Evolutionary conservation across 2,113 vertebrate species (phyloP), one percentile per base, ranked within the genome.

Genomic region (Ochotona princeps): DNA sequence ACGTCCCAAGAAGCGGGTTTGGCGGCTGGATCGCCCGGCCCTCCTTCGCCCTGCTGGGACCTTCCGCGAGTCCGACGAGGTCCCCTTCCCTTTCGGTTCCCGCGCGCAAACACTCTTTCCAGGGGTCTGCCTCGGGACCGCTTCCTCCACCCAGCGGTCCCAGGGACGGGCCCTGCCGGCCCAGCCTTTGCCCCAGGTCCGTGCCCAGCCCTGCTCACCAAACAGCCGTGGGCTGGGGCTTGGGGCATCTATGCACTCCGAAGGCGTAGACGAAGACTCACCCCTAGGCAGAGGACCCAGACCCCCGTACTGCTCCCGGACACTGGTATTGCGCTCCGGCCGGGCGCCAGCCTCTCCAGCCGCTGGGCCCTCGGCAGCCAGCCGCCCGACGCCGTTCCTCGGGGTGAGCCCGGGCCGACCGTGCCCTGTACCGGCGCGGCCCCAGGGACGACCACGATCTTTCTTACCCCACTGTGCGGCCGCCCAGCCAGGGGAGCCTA

Each of bases 251-350:
- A 18, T 7, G 65, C 76, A 44, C 72, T 66, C 75, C 75, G 57
- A 30, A 76, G 13, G 73, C 44, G 65, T 88, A 75, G 82, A 78
- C 79, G 9, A 4, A 18, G 47, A 4, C 49, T 38, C 85, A 65
- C 44, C n/a, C 21, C 26, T 38, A 57, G 28, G 49, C 30, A 13
- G 57, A 30, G 75, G 82, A 70, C 17, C 32, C 60, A 38, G 94
- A 32, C 23, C 23, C 60, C 7, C 6, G 67, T 54, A 74, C 32
- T 57, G 90, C 26, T 60, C 57, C 49, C 0, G 35, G 38, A 4
- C 70, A 5, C 11, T 75, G 23, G 83, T 92, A 26, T 13, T 54
- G 89, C 91, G 88, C 85, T 67, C 51, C 51, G 92, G 87, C 87
- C 83, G 49, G 66, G 65, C 95, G 25, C 91, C 73, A 30, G 47